These are phyloP conservation scores for Argyra leucocephala DNA, from an alignment of 2,888 invertebrate species.

Conservation along the genomic window DNA sequence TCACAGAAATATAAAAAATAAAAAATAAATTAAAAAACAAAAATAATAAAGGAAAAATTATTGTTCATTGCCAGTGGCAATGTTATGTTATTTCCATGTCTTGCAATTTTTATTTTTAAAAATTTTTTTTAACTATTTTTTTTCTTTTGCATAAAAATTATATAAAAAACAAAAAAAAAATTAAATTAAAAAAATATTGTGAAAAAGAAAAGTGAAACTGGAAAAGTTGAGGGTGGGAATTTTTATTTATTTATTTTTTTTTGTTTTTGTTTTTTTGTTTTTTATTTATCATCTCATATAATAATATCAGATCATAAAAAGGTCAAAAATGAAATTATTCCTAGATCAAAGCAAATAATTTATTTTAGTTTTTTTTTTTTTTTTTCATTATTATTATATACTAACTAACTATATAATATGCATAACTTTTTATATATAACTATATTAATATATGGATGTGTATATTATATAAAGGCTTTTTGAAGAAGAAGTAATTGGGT, in stretches of 20 bases:
- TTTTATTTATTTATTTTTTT: too few relatives aligned
- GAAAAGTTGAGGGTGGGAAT: too few relatives aligned
- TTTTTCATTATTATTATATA: too few relatives aligned
- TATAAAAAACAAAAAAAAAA: background rate
- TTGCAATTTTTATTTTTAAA: background rate
- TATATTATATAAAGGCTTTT: too few relatives aligned
- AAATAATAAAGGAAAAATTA: background rate
- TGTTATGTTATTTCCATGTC: slow-evolving; percentile 6
- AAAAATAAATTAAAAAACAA: too few relatives aligned
- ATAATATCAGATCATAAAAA: background rate
- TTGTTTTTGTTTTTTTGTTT: too few relatives aligned
- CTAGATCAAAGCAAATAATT: background rate
- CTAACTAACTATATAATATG: background rate
- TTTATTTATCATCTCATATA: background rate
- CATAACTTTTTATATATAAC: background rate
- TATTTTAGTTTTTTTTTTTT: too few relatives aligned
- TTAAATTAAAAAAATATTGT: background rate
- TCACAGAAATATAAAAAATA: too few relatives aligned
- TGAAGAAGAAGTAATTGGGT: background rate
- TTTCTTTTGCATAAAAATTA: background rate
- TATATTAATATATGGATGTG: background rate
- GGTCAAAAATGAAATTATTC: background rate
- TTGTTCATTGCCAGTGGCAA: background rate
- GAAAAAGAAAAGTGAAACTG: too few relatives aligned
- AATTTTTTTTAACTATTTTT: background rate